A percentile compares a stretch with the other conserved stretches of the same genome.
These are phyloP conservation scores for Xiphophorus maculatus DNA, from an alignment of 2,113 vertebrate genomes.

Conservation along the genomic window DNA sequence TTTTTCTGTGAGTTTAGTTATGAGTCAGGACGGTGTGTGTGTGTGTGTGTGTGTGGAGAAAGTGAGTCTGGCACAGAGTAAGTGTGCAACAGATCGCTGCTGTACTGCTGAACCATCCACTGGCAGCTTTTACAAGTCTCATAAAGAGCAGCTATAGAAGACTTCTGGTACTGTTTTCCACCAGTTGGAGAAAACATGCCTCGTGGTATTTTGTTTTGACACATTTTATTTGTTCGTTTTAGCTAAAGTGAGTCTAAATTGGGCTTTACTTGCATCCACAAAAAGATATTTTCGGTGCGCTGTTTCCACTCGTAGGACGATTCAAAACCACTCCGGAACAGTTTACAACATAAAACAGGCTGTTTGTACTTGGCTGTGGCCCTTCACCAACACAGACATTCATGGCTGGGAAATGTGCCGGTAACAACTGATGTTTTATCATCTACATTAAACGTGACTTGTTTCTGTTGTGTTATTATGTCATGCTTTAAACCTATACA, in stretches of 20 bases:
- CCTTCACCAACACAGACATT: conserved; percentile 5
- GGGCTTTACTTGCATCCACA: conserved; percentile 21
- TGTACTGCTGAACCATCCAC: conserved; percentile 47
- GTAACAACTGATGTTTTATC: conserved; percentile 16
- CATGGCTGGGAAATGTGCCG: conserved; percentile 23
- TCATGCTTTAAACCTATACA: conserved; percentile 12
- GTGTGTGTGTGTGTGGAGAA: conserved; percentile 44
- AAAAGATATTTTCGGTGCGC: conserved; percentile 10
- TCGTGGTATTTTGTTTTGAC: conserved; percentile 27
- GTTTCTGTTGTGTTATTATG: conserved; percentile 6
- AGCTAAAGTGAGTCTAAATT: conserved; percentile 13
- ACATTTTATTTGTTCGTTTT: neutral
- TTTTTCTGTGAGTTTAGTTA: conserved; percentile 55
- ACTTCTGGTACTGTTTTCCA: conserved; percentile 29
- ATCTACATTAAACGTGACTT: conserved; percentile 13
- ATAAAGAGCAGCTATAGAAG: conserved; percentile 43
- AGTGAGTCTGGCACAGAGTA: conserved; percentile 22
- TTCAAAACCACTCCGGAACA: conserved; percentile 14
- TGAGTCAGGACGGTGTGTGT: conserved; percentile 57
- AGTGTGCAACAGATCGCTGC: conserved; percentile 50
- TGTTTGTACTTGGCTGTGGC: conserved; percentile 11
- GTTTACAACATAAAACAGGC: conserved; percentile 19
- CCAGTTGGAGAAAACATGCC: neutral
- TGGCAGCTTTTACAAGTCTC: conserved; percentile 55
- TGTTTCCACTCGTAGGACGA: neutral